Percentiles rank a stretch among this genome's conserved stretches.
Conservation (phyloP, 2,888 invertebrate genomes). For the Eupelmus urozonus region DNA sequence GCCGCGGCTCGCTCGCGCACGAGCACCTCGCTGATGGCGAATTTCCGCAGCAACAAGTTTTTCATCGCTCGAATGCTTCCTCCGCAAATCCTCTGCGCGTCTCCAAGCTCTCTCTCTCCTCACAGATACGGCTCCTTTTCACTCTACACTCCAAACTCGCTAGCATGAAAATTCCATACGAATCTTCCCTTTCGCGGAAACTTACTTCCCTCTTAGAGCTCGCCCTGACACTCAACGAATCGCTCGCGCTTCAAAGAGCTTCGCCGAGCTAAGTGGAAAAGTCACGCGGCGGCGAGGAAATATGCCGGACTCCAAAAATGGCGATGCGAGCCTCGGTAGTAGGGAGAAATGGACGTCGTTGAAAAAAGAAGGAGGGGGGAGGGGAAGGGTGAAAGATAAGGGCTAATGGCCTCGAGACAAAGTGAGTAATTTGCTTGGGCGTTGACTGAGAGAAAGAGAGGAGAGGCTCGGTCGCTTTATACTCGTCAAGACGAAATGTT, state of each 20-base stretch:
- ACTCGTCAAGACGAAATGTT: constrained; percentile 1
- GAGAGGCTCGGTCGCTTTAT: constrained; percentile 8
- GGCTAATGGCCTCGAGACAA: constrained; percentile 7
- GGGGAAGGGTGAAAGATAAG: background rate
- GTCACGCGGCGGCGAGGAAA: constrained; percentile 5
- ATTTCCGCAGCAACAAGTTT: too few relatives aligned
- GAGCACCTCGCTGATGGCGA: too few relatives aligned
- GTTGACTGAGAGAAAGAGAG: constrained; percentile 7
- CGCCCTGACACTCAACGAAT: constrained; percentile 14
- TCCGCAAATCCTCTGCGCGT: too few relatives aligned
- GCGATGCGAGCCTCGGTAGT: background rate
- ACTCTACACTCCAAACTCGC: too few relatives aligned
- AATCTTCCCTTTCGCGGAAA: background rate
- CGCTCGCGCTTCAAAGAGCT: constrained; percentile 7
- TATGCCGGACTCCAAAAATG: too few relatives aligned
- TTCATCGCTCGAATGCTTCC: too few relatives aligned
- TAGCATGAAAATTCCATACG: background rate
- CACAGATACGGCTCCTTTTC: too few relatives aligned
- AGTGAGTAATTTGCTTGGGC: constrained; percentile 34
- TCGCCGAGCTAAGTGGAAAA: constrained; percentile 19
- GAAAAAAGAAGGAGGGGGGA: background rate
- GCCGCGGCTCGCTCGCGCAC: too few relatives aligned
- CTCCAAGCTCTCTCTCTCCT: too few relatives aligned
- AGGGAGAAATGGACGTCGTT: background rate
- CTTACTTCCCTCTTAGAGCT: background rate